phyloP scores from a whole-genome alignment of 2,113 vertebrate species.

The Pterocles orientalis region DNA sequence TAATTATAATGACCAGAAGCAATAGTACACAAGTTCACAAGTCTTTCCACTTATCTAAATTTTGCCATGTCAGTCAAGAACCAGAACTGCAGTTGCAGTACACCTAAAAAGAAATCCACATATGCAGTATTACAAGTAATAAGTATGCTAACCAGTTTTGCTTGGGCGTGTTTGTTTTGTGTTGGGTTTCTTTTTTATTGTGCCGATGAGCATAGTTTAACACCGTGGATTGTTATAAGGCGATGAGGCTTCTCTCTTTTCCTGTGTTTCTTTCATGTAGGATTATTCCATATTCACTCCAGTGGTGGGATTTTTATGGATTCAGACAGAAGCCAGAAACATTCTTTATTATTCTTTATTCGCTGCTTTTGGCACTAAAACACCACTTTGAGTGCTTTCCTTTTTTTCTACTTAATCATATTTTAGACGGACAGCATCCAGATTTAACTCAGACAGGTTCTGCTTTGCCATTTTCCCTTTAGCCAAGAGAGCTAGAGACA shows the following conservation, averaged over 20 bases:
- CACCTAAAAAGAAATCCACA: neutral
- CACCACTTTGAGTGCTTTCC: slow-evolving; percentile 15
- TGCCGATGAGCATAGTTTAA: neutral
- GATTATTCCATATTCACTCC: slow-evolving; percentile 18
- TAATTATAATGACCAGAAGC: neutral
- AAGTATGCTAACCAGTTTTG: neutral
- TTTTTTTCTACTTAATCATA: slow-evolving; percentile 31
- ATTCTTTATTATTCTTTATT: slow-evolving; percentile 19
- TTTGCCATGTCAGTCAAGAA: neutral
- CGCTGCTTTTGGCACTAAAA: slow-evolving; percentile 15
- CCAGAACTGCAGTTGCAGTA: neutral
- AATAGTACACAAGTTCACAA: neutral
- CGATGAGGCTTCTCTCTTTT: neutral
- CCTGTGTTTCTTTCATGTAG: slow-evolving; percentile 18
- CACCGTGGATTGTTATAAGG: neutral
- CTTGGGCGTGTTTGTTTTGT: neutral
- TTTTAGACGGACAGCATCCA: slow-evolving; percentile 25
- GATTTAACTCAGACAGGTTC: slow-evolving; percentile 7
- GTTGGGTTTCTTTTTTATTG: neutral
- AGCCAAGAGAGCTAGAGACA: neutral
- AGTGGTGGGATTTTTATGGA: slow-evolving; percentile 31
- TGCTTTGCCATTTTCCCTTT: neutral
- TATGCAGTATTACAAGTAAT: neutral
- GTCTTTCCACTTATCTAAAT: neutral
- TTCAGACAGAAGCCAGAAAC: slow-evolving; percentile 47